Evolutionary conservation across 2,113 vertebrate genomes (phyloP).

Genomic region (Kryptolebias marmoratus): DNA sequence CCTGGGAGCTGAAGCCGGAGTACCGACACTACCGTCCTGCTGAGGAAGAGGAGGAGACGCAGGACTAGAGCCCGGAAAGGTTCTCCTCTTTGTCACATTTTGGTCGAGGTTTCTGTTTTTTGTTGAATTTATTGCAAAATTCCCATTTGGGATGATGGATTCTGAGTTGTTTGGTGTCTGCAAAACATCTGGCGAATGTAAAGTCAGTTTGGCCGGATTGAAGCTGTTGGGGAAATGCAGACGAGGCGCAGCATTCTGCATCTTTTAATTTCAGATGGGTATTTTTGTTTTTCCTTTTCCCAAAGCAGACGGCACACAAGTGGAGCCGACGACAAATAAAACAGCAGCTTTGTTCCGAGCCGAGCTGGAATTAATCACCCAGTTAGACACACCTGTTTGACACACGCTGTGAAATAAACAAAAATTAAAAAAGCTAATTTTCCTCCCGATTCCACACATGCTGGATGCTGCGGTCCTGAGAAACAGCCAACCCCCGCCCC

Average conservation of each 20-base stretch:
- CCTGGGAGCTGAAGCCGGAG: constrained; percentile 95
- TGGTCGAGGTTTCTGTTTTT: not conserved
- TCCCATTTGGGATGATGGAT: too few species aligned
- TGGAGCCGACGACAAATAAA: not conserved
- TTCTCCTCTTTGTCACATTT: not conserved
- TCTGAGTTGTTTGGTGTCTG: not conserved
- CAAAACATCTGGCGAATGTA: not conserved
- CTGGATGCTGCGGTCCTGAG: not conserved
- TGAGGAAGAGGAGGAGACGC: constrained; percentile 77
- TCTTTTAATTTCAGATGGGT: not conserved
- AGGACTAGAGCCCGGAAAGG: constrained; percentile 71
- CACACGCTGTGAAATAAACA: not conserved
- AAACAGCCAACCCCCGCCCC: too few species aligned
- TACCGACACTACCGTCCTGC: constrained; percentile 92
- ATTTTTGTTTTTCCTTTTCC: not conserved
- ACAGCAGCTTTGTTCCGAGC: not conserved
- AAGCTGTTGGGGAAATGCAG: not conserved
- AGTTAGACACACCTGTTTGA: not conserved
- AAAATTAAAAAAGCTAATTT: not conserved
- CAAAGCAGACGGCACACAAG: not conserved
- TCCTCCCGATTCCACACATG: not conserved
- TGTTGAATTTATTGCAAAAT: not conserved
- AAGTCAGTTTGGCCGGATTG: not conserved
- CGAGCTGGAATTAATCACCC: not conserved
- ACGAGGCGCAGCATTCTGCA: not conserved